These are phyloP conservation scores for Hydrocynus forskahlii DNA, from an alignment of 2,797 vertebrate genomes.

Conservation along the genomic window DNA sequence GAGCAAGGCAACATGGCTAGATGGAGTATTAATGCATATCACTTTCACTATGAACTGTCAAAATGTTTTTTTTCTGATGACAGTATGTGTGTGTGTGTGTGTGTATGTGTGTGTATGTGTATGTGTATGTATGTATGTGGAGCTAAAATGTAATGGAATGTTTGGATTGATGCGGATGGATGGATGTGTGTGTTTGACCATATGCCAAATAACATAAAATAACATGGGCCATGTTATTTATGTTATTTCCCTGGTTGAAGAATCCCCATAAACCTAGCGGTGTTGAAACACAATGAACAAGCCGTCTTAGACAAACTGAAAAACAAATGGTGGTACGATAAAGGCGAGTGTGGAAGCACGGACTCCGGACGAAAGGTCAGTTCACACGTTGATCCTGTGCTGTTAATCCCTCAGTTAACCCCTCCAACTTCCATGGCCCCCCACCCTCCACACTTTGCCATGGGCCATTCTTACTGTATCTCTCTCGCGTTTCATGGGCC, in stretches of 20 bases:
- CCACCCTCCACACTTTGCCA: constrained; percentile 58
- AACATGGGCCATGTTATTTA: constrained; percentile 99
- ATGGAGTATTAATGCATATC: constrained; percentile 96
- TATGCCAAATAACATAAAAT: constrained; percentile 97
- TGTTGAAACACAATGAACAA: constrained; percentile 99
- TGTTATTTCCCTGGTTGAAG: constrained; percentile 99
- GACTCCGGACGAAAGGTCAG: constrained; percentile 99
- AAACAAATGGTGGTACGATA: constrained; percentile 99
- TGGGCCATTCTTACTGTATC: constrained; percentile 36
- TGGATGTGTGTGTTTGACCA: constrained; percentile 51
- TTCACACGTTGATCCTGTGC: constrained; percentile 72
- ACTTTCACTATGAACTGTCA: constrained; percentile 87
- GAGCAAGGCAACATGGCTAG: constrained; percentile 80
- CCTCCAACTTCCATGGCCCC: constrained; percentile 63
- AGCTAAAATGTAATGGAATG: constrained; percentile 31
- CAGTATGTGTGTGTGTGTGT: constrained; percentile 65
- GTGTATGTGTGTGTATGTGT: constrained; percentile 48
- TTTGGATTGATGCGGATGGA: constrained; percentile 76
- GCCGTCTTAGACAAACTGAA: constrained; percentile 99
- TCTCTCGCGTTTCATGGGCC: neutral
- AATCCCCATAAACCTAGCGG: constrained; percentile 99
- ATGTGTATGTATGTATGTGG: neutral
- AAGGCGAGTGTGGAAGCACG: constrained; percentile 98
- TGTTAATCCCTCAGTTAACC: constrained; percentile 71
- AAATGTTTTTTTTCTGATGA: constrained; percentile 62